Evolutionary conservation across 2,888 invertebrate genomes (phyloP), one percentile per base, ranked within the genome.

Genomic region (Acleris literana): DNA sequence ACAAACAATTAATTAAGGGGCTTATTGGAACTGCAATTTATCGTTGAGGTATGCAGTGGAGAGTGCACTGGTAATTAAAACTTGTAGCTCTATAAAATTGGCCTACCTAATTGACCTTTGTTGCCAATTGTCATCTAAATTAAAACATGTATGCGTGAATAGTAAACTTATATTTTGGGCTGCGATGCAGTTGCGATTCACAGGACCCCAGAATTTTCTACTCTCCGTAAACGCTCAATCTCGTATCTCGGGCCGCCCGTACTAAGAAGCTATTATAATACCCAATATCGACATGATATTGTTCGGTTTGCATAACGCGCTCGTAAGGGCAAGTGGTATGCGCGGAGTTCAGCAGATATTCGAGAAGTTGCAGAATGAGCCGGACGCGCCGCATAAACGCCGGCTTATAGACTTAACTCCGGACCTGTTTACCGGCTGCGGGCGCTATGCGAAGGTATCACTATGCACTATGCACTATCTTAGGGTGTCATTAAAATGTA

Each of bases 351-450:
- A 70, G 73, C 74, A 74, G 82, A 82, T 88, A 90, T 89, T 88
- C 84, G 85, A 85, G 88, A 92, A 91, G 87, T 90, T 90, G 79
- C 79, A 71, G 85, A 86, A 78, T 81, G 82, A 78, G 79, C 77
- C 72, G 70, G 60, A 65, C 65, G 55, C 72, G 64, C 56, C 69
- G 69, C 69, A 70, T 65, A 69, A 71, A 68, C 69, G 67, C 55
- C 49, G 71, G 57, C 71, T 72, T 76, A 65, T 65, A 54, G 66
- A 66, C 68, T 73, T 68, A 60, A 72, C 74, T 68, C 70, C 69
- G 68, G 49, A 62, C 46, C 57, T 62, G 61, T 61, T 61, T 66
- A 66, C 60, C 46, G 22, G 48, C 62, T 49, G 9, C 3, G 6
- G 5, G 17, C 17, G 1, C 46, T 5, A 16, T 46, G 39, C 39